Evolutionary conservation across 2,797 vertebrate species (phyloP), one percentile per base, ranked within the genome.

Genomic region (Alfaro cultratus): DNA sequence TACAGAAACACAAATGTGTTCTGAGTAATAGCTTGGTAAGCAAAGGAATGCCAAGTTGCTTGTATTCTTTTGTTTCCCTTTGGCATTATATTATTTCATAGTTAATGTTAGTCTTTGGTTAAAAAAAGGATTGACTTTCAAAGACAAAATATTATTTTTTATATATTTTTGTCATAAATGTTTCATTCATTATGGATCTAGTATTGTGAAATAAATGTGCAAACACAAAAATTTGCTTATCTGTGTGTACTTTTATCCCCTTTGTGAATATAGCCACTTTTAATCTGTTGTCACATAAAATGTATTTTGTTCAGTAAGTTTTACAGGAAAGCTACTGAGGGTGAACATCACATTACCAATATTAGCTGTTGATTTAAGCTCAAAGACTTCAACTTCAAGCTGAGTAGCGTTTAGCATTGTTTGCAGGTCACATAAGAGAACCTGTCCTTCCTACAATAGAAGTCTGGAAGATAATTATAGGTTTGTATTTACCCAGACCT

Each of bases 121-220:
- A 13, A 77, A 68, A 67, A 79, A 76, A 3, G 5, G 51, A 74
- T 2, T 68, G 0, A n/a, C 60, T 80, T 79, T 79, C 5, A 70
- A 31, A 60, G 2, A 8, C 34, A 41, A 13, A 18, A 18, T 21
- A 21, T 39, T n/a, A 2, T 67, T 36, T 21, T 68, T 68, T 3
- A 13, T 13, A 45, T 41, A 70, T 10, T 70, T 70, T n/a, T 12
- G 26, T 71, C 12, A n/a, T 13, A 10, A 7, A n/a, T 43, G n/a
- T 60, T 43, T 70, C 2, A 71, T 71, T 26, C 68, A 43, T 43
- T n/a, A 11, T 43, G 67, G 9, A 23, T 41, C 36, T 41, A 39
- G 34, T 70, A 74, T 79, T 83, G 62, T 75, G 16, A 78, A 39
- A 75, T 75, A 76, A 73, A 79, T 7, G 26, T 36, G 68, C 79